Evolutionary conservation across 2,888 invertebrate genomes (phyloP), one percentile per base, ranked within the genome.

Genomic region (Meganola albula): DNA sequence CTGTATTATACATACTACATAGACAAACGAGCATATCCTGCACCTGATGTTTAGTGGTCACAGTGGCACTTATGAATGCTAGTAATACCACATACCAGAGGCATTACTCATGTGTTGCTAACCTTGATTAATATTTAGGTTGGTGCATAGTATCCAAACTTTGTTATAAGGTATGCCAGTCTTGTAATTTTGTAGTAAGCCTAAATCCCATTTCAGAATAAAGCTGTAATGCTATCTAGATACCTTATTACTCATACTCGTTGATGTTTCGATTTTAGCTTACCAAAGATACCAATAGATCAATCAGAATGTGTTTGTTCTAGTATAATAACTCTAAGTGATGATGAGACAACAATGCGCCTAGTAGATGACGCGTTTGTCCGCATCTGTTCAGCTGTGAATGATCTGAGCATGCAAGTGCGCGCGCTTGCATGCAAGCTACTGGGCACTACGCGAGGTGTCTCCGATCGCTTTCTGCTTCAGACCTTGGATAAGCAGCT

Each of bases 401-500:
- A 96, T 58, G 99, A 99, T 78, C 87, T 97, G 12, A 95, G 96
- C 12, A 92, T 96, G 83, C 90, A 93, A 53, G 97, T 97, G 39
- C 89, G 97, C 24, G 93, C 93, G 2, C 89, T 93, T 28, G 95
- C 97, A 0, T 95, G 95, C 48, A 90, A 92, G 20, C 84, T 97
- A 32, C 88, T 98, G 34, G 99, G 99, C 1, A 89, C 91, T 8
- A 94, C 99, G 88, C 91, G 91, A 27, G 89, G 89, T 30, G 98
- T 99, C 3, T 94, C 97, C 33, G 90, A 93, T 26, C 90, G 93
- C 39, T 98, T 97, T 76, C 87, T 99, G 31, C 92, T 96, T 63
- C 99, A 99, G 82, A 99, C 99, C 0, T 80, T 99, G 18, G 99
- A 99, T 68, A 99, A 99, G 75, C 99, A 99, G 66, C 89, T 98